phyloP scores from a whole-genome alignment of 64 coral and sea anemone species.

The Pocillopora verrucosa region DNA sequence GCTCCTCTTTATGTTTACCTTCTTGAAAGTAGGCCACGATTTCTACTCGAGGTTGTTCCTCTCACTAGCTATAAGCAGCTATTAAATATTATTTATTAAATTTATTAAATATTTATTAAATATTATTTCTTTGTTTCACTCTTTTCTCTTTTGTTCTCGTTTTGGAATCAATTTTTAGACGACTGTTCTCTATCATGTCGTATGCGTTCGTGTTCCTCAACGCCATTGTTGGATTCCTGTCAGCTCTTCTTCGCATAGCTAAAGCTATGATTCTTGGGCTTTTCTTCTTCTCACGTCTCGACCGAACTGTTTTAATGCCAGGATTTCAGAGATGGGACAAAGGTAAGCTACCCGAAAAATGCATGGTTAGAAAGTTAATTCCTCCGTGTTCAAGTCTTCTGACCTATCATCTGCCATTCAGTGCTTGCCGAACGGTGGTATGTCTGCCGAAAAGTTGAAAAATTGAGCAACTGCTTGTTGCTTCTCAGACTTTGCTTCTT shows the following conservation, averaged over 20 bases:
- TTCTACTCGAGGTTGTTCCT: too few species aligned
- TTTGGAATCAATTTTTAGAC: slow-evolving; percentile 24
- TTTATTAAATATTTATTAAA: neutral
- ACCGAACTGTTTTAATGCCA: slow-evolving; percentile 34
- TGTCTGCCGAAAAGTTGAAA: too few species aligned
- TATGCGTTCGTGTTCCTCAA: slow-evolving; percentile 65
- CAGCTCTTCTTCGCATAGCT: neutral
- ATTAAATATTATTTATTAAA: neutral
- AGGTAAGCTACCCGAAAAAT: neutral
- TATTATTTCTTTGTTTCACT: neutral
- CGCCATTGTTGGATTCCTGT: slow-evolving; percentile 42
- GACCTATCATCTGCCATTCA: too few species aligned
- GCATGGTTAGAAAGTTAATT: too few species aligned
- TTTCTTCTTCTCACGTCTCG: slow-evolving; percentile 45
- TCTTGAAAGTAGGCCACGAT: too few species aligned
- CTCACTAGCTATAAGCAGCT: too few species aligned
- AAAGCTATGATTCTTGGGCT: slow-evolving; percentile 9
- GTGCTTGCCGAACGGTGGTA: too few species aligned
- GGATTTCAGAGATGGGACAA: slow-evolving; percentile 31
- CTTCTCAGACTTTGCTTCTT: too few species aligned
- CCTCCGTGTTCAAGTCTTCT: too few species aligned
- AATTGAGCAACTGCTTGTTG: too few species aligned
- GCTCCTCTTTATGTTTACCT: too few species aligned
- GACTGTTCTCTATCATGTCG: slow-evolving; percentile 41
- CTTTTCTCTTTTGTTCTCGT: neutral